phyloP scores from a whole-genome alignment of 2,888 invertebrate genomes.

The Chirona hameri region DNA sequence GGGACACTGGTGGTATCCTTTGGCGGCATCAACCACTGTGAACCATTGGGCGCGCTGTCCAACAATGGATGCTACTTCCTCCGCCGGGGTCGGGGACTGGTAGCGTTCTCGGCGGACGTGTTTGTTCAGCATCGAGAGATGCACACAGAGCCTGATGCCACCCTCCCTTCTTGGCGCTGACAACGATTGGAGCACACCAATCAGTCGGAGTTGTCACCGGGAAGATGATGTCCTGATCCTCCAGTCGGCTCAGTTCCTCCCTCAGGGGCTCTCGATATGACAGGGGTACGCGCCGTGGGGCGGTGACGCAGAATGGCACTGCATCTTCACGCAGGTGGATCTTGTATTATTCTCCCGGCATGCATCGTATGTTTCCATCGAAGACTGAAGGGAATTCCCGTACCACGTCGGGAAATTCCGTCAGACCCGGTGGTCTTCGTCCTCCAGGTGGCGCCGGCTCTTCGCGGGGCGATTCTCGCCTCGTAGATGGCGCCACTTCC shows the following conservation, averaged over 20 bases:
- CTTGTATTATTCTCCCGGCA: neutral
- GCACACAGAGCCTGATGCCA: too few species aligned
- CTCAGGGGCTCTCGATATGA: neutral
- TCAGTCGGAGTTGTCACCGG: conserved; percentile 31
- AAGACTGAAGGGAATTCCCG: neutral
- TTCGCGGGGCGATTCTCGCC: too few species aligned
- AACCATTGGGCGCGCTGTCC: neutral
- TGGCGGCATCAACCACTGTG: conserved; percentile 30
- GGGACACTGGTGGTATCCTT: conserved; percentile 33
- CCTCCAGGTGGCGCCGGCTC: too few species aligned
- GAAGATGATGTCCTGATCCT: neutral
- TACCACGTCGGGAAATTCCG: too few species aligned
- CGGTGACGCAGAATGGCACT: neutral
- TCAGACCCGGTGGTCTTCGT: too few species aligned
- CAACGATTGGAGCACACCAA: too few species aligned
- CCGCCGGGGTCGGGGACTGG: conserved; percentile 2
- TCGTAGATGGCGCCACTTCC: too few species aligned
- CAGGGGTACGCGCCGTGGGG: neutral
- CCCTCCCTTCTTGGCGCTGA: too few species aligned
- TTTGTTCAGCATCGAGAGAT: conserved; percentile 22
- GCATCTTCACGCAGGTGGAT: neutral
- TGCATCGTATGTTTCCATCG: neutral
- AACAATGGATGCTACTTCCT: neutral
- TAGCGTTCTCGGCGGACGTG: conserved; percentile 24
- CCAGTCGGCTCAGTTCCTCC: neutral